phyloP scores from a whole-genome alignment of 1,140 invertebrate species.

The Pseudomyrmex dendroicus region DNA sequence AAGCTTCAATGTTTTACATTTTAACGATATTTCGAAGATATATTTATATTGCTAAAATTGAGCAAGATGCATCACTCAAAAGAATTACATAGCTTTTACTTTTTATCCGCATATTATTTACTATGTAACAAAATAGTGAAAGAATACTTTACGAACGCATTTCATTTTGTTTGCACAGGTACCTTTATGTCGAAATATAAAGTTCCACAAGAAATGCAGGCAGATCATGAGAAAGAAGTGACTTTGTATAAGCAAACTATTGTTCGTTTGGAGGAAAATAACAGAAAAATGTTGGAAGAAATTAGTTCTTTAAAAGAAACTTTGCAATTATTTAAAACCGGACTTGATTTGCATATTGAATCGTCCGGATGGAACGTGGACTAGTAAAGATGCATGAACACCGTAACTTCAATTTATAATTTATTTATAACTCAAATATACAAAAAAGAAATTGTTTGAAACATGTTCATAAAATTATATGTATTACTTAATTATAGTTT shows the following conservation, averaged over 20 bases:
- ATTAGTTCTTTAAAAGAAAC: conserved; percentile 69
- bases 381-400: conserved; percentile 10
- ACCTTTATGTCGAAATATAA: conserved; percentile 63
- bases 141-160: too few relatives aligned
- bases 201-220: conserved; percentile 61
- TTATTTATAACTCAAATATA: conserved; percentile 11
- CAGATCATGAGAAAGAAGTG: conserved; percentile 66
- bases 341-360: conserved; percentile 65
- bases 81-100: too few relatives aligned
- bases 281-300: conserved; percentile 71
- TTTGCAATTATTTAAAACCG: conserved; percentile 58
- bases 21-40: too few relatives aligned
- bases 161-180: conserved; percentile 39
- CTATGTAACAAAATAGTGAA: too few relatives aligned
- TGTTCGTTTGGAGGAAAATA: conserved; percentile 74
- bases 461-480: neutral
- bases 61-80: too few relatives aligned
- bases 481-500: too few relatives aligned
- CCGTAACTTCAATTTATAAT: neutral
- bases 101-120: too few relatives aligned
- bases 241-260: conserved; percentile 71
- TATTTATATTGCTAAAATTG: too few relatives aligned
- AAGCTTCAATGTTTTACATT: too few relatives aligned
- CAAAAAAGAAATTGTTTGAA: neutral
- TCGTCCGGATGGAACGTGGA: conserved; percentile 61